A percentile compares a stretch with the other conserved stretches of the same genome.
Evolutionary conservation across 2,113 vertebrate genomes (phyloP).

Genomic region (Anguilla rostrata): DNA sequence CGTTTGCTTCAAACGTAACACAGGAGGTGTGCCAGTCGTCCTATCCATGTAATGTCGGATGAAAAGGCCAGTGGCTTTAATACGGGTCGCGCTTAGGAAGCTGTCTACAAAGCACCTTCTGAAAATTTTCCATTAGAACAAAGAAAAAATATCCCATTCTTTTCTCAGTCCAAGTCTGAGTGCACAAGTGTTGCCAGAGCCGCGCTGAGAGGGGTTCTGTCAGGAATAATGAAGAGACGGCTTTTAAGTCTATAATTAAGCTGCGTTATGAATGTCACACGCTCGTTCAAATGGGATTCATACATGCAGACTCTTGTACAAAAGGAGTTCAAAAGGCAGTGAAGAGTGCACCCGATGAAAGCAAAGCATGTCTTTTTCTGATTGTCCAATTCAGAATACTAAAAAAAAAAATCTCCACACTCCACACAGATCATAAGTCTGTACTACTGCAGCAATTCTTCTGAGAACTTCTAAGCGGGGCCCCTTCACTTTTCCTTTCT

Average conservation of each 20-base stretch:
- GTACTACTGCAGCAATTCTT: constrained; percentile 55
- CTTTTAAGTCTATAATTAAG: constrained; percentile 77
- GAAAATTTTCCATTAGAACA: background rate
- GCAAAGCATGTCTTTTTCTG: constrained; percentile 39
- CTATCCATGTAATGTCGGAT: constrained; percentile 59
- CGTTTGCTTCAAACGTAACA: constrained; percentile 45
- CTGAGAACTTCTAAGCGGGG: constrained; percentile 48
- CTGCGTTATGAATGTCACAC: constrained; percentile 73
- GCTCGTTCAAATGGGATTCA: constrained; percentile 69
- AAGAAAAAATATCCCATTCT: background rate
- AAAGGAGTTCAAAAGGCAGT: constrained; percentile 65
- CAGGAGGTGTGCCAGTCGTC: constrained; percentile 51
- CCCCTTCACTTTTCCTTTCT: constrained; percentile 42
- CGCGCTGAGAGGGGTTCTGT: constrained; percentile 62
- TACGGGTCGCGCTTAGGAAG: constrained; percentile 60
- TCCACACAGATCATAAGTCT: constrained; percentile 58
- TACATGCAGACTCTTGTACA: constrained; percentile 71
- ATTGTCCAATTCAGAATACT: constrained; percentile 58
- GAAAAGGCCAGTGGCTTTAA: constrained; percentile 71
- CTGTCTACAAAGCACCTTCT: constrained; percentile 66
- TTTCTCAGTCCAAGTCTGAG: constrained; percentile 54
- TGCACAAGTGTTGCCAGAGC: constrained; percentile 65
- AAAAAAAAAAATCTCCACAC: constrained; percentile 45
- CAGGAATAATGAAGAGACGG: constrained; percentile 71
- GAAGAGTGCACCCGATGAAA: constrained; percentile 62